Conservation (phyloP, 2,113 vertebrate species). For the Apteryx mantelli region DNA sequence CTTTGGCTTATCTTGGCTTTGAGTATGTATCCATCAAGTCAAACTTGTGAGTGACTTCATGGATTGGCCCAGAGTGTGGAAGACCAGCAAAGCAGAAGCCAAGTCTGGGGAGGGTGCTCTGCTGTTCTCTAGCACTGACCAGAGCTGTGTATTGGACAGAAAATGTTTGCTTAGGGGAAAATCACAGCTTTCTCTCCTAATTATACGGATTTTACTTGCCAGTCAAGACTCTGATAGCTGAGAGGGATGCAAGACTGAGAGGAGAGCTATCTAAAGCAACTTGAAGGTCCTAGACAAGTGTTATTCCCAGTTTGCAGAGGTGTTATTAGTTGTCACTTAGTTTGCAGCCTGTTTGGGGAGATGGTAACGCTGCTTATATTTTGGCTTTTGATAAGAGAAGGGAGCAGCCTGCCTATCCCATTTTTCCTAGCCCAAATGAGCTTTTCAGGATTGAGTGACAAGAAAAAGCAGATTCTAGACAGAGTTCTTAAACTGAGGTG, state of each 20-base stretch:
- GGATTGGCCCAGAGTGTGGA: not conserved
- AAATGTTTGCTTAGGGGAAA: not conserved
- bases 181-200: not conserved
- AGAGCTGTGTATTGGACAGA: not conserved
- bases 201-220: conserved; percentile 15
- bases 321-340: not conserved
- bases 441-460: not conserved
- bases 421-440: not conserved
- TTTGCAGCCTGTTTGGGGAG: not conserved
- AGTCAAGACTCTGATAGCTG: not conserved
- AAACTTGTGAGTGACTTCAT: too few species aligned
- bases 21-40: not conserved
- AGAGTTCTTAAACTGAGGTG: not conserved
- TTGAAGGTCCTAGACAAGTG: not conserved
- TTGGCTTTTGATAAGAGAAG: conserved; percentile 11
- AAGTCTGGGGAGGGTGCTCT: not conserved
- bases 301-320: not conserved
- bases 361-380: not conserved
- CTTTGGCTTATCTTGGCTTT: not conserved
- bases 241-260: not conserved
- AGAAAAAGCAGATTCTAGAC: not conserved
- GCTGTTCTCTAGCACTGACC: not conserved
- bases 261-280: not conserved
- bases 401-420: not conserved
- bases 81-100: not conserved